Evolutionary conservation across 1,140 invertebrate species (phyloP), one percentile per base, ranked within the genome.

Genomic region (Bilobella aurantiaca): DNA sequence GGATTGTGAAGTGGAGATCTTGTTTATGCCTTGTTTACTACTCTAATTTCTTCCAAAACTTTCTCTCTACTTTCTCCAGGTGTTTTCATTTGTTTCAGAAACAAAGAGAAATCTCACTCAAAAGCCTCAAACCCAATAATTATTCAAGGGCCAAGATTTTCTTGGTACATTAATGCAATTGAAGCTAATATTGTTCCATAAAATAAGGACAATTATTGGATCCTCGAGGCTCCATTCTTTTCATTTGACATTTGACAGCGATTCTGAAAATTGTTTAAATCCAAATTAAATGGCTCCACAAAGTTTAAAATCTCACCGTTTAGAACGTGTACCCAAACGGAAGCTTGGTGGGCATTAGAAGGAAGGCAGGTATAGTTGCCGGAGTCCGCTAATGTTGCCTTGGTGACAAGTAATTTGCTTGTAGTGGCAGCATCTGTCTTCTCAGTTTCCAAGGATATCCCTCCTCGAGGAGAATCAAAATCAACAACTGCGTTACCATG

Each of bases 371-470:
- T 91, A 77, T 92, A 92, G 34, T 64, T 70, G n/a, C 65, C 92
- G 32, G 89, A 91, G 79, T 95, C 91, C 31, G 83, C 82, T 49
- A 90, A 82, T 27, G 86, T 83, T 16, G 91, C 91, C 75, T 91
- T 88, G 14, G 89, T 92, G 68, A 95, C 85, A 75, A 92, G 83
- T 66, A 95, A 82, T 75, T 90, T 90, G 77, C 89, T 92, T 49
- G 90, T 91, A 37, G 90, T 93, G 16, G 89, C 89, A 5, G 84
- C 82, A 72, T 90, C 89, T 2, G 89, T 91, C 79, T 92, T 92
- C 78, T 93, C 91, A 1, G 91, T 93, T 78, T 93, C 90, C 72
- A 95, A 81, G 75, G 87, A 90, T 75, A 95, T 90, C 14, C 90
- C 90, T 58, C 86, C 84, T 72, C 89, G 82, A 21, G 89, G 85